These are phyloP conservation scores for Pyrochroa serraticornis DNA, from an alignment of 2,888 invertebrate species.

Conservation along the genomic window DNA sequence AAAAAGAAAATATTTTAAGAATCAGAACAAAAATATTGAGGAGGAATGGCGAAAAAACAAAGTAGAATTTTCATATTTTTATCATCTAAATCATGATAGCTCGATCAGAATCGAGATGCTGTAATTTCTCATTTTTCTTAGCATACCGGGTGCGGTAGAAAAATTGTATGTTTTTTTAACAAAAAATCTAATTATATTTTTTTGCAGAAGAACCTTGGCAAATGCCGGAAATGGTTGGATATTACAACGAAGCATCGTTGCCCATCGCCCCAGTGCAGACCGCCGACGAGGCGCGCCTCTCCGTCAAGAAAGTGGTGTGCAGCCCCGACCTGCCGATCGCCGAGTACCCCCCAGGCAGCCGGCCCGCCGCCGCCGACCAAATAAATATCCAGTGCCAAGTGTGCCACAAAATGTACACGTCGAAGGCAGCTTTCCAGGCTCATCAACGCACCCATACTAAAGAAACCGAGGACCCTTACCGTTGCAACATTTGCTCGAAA, in stretches of 20 bases:
- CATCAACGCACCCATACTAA: conserved; percentile 54
- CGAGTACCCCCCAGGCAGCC: conserved; percentile 42
- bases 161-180: too few relatives aligned
- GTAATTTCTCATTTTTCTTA: too few relatives aligned
- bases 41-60: too few relatives aligned
- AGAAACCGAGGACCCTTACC: conserved; percentile 71
- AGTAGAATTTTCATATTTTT: too few relatives aligned
- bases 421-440: conserved; percentile 51
- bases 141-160: too few relatives aligned
- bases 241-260: conserved; percentile 57
- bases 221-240: conserved; percentile 62
- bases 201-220: conserved; percentile 60
- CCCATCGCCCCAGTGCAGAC: conserved; percentile 54
- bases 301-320: conserved; percentile 63
- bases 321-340: conserved; percentile 65
- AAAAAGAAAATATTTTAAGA: too few relatives aligned
- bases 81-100: too few relatives aligned
- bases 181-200: conserved; percentile 33
- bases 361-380: conserved; percentile 32
- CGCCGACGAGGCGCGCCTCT: conserved; percentile 46
- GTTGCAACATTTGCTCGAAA: conserved; percentile 88
- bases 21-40: too few relatives aligned
- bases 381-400: conserved; percentile 55
- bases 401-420: conserved; percentile 54
- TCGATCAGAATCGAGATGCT: too few relatives aligned